Conservation (phyloP, 37 sponge, comb jelly and placozoan genomes). For the Bolinopsis microptera region DNA sequence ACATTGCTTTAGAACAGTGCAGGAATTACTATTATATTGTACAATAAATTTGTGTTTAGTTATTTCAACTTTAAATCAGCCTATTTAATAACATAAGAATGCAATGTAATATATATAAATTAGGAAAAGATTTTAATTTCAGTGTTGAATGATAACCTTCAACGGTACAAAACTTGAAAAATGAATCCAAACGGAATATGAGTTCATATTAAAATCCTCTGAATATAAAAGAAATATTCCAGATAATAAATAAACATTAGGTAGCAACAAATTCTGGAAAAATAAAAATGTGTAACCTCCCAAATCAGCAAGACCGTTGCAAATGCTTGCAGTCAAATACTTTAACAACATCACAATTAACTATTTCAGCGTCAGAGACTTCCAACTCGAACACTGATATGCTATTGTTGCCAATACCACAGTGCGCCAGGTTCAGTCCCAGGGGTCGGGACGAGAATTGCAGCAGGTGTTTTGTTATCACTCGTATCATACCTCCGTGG, state of each 20-base stretch:
- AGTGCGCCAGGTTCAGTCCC: conserved; percentile 1
- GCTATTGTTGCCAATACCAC: conserved; percentile 36
- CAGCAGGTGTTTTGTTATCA: not conserved
- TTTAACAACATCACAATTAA: conserved; percentile 35
- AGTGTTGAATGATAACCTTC: not conserved
- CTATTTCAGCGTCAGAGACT: not conserved
- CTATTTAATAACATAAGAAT: no score
- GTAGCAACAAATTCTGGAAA: not conserved
- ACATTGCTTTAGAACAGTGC: no score
- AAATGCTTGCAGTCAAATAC: conserved; percentile 50
- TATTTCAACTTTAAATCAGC: no score
- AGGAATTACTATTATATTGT: no score
- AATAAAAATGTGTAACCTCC: not conserved
- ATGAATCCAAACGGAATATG: not conserved
- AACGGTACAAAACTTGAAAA: not conserved
- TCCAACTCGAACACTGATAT: conserved; percentile 16
- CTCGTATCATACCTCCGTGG: conserved; percentile 29
- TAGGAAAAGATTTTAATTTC: no score
- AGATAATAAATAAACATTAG: not conserved
- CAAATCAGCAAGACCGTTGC: not conserved
- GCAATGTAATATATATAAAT: no score
- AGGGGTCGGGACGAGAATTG: conserved; percentile 22
- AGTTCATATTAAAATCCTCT: not conserved
- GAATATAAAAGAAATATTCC: not conserved
- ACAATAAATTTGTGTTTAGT: no score